phyloP scores from a whole-genome alignment of 2,113 vertebrate genomes.

The Neodon shergylaensis region DNA sequence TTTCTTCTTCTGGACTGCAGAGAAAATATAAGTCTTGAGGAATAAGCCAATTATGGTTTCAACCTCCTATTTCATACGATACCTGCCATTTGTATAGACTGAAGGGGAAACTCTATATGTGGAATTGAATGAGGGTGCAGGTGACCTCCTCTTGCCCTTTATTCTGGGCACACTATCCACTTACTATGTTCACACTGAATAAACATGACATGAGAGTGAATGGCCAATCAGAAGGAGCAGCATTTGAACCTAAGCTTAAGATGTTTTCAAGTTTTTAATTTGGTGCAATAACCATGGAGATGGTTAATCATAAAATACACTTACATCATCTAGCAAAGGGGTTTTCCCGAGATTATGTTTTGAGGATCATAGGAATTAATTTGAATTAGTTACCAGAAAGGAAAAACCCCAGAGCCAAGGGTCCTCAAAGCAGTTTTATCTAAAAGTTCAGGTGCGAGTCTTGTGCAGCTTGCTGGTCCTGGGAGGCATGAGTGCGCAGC shows the following conservation, averaged over 20 bases:
- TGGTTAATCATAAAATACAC: slow-evolving; percentile 9
- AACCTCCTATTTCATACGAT: not conserved
- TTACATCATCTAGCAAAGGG: not conserved
- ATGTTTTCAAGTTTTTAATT: not conserved
- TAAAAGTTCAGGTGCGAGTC: not conserved
- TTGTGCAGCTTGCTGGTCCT: not conserved
- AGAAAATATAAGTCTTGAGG: not conserved
- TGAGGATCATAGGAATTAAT: not conserved
- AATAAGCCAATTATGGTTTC: not conserved
- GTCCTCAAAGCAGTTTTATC: not conserved
- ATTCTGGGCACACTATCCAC: not conserved
- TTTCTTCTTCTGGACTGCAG: not conserved
- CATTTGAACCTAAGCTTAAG: not conserved
- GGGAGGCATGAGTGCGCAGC: not conserved
- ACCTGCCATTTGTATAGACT: not conserved
- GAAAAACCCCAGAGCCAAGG: not conserved
- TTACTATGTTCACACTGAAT: not conserved
- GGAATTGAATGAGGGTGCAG: not conserved
- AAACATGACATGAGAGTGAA: not conserved
- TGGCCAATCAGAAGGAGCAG: not conserved
- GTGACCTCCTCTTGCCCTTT: not conserved
- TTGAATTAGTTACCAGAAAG: not conserved
- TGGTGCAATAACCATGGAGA: not conserved
- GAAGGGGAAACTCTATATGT: not conserved
- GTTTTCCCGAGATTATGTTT: not conserved